Conservation (phyloP, 2,888 invertebrate species). For the Meteorus cinctellus region DNA sequence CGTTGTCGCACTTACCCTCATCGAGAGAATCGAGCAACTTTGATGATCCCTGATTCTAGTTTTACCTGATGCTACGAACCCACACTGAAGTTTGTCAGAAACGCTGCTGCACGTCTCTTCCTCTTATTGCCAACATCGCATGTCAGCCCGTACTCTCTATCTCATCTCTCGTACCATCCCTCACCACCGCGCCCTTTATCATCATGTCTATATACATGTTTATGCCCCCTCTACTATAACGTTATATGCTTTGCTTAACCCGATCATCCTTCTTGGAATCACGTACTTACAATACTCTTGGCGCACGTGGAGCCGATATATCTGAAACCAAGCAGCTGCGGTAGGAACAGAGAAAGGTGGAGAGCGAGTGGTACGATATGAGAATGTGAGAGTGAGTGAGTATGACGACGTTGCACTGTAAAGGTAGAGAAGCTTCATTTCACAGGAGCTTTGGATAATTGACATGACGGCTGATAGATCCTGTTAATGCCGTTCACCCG, state of each 20-base stretch:
- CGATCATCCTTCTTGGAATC: slow-evolving; percentile 45
- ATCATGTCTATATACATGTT: slow-evolving; percentile 14
- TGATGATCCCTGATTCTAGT: slow-evolving; percentile 62
- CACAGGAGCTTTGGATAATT: slow-evolving; percentile 35
- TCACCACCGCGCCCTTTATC: slow-evolving; percentile 30
- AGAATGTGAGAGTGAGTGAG: neutral
- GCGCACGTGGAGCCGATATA: slow-evolving; percentile 30
- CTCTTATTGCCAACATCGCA: slow-evolving; percentile 7
- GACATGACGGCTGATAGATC: slow-evolving; percentile 39
- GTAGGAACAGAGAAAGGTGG: slow-evolving; percentile 8
- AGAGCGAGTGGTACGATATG: neutral
- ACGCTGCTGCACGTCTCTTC: neutral
- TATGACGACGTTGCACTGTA: neutral
- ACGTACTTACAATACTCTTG: slow-evolving; percentile 42
- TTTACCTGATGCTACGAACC: slow-evolving; percentile 53
- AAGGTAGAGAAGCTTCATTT: slow-evolving; percentile 23
- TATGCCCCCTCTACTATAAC: slow-evolving; percentile 8
- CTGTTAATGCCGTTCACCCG: slow-evolving; percentile 29
- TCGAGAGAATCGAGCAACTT: slow-evolving; percentile 60
- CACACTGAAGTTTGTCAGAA: slow-evolving; percentile 29
- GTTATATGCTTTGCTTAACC: slow-evolving; percentile 39
- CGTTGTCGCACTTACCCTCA: slow-evolving; percentile 33
- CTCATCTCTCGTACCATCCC: slow-evolving; percentile 33
- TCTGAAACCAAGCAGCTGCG: slow-evolving; percentile 25
- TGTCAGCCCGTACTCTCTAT: slow-evolving; percentile 38